Base-by-base conservation (phyloP, 2,113 vertebrate genomes). In the Gorsachius goisagi region DNA sequence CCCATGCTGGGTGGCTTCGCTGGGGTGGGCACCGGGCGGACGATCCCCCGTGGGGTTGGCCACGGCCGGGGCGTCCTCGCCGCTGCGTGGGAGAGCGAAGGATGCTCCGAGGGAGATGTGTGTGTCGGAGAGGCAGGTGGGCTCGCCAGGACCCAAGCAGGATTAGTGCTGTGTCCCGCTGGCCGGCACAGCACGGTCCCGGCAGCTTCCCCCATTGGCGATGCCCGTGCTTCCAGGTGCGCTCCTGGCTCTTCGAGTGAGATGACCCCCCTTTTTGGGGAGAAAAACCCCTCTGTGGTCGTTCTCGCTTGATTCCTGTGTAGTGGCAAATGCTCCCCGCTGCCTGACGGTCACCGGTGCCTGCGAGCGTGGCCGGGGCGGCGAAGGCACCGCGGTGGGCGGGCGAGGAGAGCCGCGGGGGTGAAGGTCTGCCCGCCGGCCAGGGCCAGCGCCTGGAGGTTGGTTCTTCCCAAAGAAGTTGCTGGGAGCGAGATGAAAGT, bases 401-500 rank as follows among this genome's bases (percentile, higher is more conserved):
- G 41, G 74, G 63, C 20, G 55, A 62, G 89, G 39, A 49, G 66
- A 53, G 82, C 49, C 2, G 16, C 5, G 0, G 44, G 39, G 37
- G 5, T 33, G 5, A 72, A 83, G 79, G 92, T 45, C 41, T 63
- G 32, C 16, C 62, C 5, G 9, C 50, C 2, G 9, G 32, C 2
- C 7, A 55, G 68, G 55, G 24, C 5, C 26, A 69, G 59, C 2
- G 0, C 53, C 52, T 0, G 0, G 59, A 69, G 87, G 47, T 55
- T 82, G 82, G 44, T 41, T 93, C 91, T 91, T 93, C 90, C 92
- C 84, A 68, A 41, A 96, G 88, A 90, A 94, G 80, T 92, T 75
- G 35, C 94, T 90, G 93, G 84, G 90, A 97, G 89, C 2, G 3
- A 97, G 96, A 97, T 97, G 95, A 97, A 97, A 97, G 96, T 91